Evolutionary conservation across 2,888 invertebrate genomes (phyloP), one percentile per base, ranked within the genome.

Genomic region (Phrixothrix hirtus): DNA sequence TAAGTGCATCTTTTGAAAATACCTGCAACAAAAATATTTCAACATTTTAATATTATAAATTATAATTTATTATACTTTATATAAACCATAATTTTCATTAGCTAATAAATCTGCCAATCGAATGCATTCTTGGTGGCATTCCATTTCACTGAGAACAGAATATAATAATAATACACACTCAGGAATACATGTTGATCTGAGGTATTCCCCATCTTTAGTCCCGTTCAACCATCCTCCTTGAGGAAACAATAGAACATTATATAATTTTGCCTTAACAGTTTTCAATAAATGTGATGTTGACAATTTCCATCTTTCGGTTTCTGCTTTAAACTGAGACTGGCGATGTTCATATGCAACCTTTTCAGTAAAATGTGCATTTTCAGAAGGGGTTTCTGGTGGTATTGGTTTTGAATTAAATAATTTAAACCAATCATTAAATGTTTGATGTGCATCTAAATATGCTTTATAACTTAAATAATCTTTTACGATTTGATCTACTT

Each of bases 181-280:
- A 1, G 95, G 95, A 64, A 96, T 85, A 66, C 91, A 93, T 12
- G 89, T 79, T 56, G 87, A 83, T 37, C 94, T 83, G 32, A 96
- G 78, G 60, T 87, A 79, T 26, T 78, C 75, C 6, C 73, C 72
- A 52, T 79, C 79, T 42, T 79, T 78, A 11, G 79, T 75, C 71
- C 94, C 94, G 32, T 85, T 82, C 51, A 96, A 80, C 95, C 95
- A 96, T 2, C 95, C 94, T 15, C 86, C 89, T 63, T 92, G 89
- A 1, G 94, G 92, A 71, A 96, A 95, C 6, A 92, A 73, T 26
- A 96, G 72, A 0, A 95, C 88, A 75, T 95, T 94, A 74, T 89
- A 92, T 4, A 96, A 78, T 41, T 88, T 80, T 55, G 86, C 86
- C 63, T 88, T 88, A 0, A 92, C 88, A 46, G 84, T 87, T 77